These are phyloP conservation scores for Fukomys damarensis DNA, from an alignment of 2,113 vertebrate genomes.

Conservation along the genomic window DNA sequence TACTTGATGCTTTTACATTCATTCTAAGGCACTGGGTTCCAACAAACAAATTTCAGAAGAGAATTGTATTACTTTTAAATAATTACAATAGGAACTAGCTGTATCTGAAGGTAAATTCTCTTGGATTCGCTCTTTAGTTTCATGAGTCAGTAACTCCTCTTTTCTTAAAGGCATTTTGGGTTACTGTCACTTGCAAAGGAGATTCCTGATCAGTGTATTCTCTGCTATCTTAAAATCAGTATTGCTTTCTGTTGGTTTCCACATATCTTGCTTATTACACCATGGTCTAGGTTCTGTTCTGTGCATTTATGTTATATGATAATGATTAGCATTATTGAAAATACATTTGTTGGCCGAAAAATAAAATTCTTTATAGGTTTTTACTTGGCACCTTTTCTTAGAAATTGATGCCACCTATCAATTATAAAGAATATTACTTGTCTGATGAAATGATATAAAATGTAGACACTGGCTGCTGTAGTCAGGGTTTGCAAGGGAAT, in stretches of 20 bases:
- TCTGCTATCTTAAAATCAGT: constrained; percentile 24
- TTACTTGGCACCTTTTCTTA: not conserved
- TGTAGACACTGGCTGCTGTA: not conserved
- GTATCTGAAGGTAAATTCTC: not conserved
- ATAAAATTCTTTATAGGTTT: not conserved
- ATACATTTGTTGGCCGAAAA: not conserved
- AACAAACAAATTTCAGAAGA: constrained; percentile 11
- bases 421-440: not conserved
- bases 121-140: constrained; percentile 2
- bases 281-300: not conserved
- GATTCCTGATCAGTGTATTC: not conserved
- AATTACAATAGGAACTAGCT: constrained; percentile 1
- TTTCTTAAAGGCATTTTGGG: not conserved
- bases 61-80: constrained; percentile 13
- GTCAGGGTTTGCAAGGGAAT: too few relatives aligned
- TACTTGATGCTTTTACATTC: constrained; percentile 3
- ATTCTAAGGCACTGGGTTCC: not conserved
- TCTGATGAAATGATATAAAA: constrained; percentile 28
- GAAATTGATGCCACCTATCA: not conserved
- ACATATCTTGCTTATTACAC: not conserved
- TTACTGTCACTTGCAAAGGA: constrained; percentile 7
- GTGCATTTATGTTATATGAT: not conserved
- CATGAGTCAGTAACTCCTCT: not conserved
- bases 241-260: not conserved
- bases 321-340: not conserved